Evolutionary conservation across 2,888 invertebrate species (phyloP), one percentile per base, ranked within the genome.

Genomic region (Linyphia triangularis): DNA sequence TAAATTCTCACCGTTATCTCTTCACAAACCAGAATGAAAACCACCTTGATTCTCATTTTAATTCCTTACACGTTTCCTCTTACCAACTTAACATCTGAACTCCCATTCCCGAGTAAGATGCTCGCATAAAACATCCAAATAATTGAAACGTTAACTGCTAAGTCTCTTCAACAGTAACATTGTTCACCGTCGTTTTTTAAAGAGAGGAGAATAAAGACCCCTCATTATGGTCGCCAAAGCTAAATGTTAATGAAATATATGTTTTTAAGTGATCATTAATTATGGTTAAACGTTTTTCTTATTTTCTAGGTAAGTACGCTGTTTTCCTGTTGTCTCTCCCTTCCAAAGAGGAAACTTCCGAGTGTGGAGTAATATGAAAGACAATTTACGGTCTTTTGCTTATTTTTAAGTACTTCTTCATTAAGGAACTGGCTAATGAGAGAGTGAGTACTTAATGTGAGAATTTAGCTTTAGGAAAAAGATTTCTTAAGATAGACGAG

Each of bases 221-320:
- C 67, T 59, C 51, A 81, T 88, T 88, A 81, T 67, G 26, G 63
- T 73, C 78, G 63, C 40, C 26, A 65, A 51, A 70, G 59, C 65
- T 73, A 86, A 86, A 79, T 73, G 67, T 59, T 81, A 75, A 88
- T 88, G 86, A 88, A 75, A 88, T 82, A 88, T 88, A 72, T 43
- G 81, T 88, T 88, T 88, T 88, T 88, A 88, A 88, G 81, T 88
- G 86, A 88, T 81, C 86, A 88, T 88, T 88, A 88, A 88, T 81
- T 88, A 88, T 88, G 67, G 73, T 51, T 88, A 61, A 86, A 86
- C 30, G 75, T 81, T 81, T 88, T 88, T 88, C 75, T 81, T 75
- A 59, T 63, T 81, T 88, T 82, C 75, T 88, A 88, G 86, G 86
- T 88, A 88, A 88, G 86, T 88, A 81, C 51, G 40, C 65, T 24